Conservation (phyloP, 1,140 invertebrate species). For the Drosophila dunni region DNA sequence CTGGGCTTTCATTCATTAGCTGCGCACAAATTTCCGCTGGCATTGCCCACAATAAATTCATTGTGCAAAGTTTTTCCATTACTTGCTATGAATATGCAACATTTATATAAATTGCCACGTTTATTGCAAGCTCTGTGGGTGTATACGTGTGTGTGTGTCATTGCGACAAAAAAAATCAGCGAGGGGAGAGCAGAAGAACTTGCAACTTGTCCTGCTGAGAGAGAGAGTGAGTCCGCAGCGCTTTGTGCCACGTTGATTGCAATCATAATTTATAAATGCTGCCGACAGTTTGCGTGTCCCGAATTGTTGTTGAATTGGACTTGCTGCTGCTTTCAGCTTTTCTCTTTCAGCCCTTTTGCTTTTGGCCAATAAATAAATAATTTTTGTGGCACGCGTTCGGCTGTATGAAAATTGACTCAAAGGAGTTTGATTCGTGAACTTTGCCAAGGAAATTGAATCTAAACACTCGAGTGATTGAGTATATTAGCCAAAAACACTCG, state of each 20-base stretch:
- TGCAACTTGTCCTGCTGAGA: constrained; percentile 31
- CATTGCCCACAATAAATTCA: constrained; percentile 60
- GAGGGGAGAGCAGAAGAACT: constrained; percentile 19
- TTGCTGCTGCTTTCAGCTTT: constrained; percentile 19
- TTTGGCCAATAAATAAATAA: constrained; percentile 71
- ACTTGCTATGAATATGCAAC: constrained; percentile 78
- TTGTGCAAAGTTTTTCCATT: constrained; percentile 74
- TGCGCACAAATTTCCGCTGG: constrained; percentile 48
- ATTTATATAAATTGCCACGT: constrained; percentile 80
- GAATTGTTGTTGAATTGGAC: constrained; percentile 37
- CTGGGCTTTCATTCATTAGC: constrained; percentile 63
- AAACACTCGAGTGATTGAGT: constrained; percentile 18
- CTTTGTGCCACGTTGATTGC: constrained; percentile 79
- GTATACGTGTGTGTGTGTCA: constrained; percentile 59
- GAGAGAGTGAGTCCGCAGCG: constrained; percentile 33
- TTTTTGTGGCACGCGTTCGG: constrained; percentile 48
- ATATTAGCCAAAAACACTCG: not conserved
- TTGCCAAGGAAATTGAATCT: constrained; percentile 12
- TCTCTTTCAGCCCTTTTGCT: constrained; percentile 30
- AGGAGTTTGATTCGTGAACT: constrained; percentile 11
- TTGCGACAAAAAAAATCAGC: constrained; percentile 53
- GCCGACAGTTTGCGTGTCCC: constrained; percentile 67
- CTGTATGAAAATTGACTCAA: not conserved
- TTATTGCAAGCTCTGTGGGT: constrained; percentile 55
- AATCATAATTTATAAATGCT: constrained; percentile 83